Percentiles rank a stretch among this genome's conserved stretches.
phyloP scores from a whole-genome alignment of 2,797 vertebrate genomes.

The Carcharodon carcharias region DNA sequence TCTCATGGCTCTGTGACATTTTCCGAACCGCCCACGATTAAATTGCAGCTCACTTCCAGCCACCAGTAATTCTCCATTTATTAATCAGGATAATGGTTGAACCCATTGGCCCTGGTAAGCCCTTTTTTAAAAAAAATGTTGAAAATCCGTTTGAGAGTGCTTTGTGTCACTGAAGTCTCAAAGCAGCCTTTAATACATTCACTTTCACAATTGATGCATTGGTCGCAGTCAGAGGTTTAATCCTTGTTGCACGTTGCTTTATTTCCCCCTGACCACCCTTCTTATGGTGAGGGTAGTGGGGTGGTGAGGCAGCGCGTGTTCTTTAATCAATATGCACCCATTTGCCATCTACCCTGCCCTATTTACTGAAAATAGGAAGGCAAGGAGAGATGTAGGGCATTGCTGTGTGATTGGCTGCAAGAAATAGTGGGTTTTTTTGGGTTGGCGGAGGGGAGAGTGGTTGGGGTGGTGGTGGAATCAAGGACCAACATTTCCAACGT shows the following conservation, averaged over 20 bases:
- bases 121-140: not conserved
- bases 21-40: not conserved
- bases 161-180: not conserved
- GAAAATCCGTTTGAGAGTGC: not conserved
- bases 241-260: slow-evolving; percentile 37
- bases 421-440: not conserved
- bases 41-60: not conserved
- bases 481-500: not conserved
- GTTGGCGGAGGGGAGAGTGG: not conserved
- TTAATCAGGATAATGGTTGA: slow-evolving; percentile 24
- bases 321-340: not conserved
- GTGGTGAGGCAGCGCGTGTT: not conserved
- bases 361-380: not conserved
- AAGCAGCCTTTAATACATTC: not conserved
- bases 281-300: not conserved
- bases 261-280: slow-evolving; percentile 32
- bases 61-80: not conserved
- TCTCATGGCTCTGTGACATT: not conserved
- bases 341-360: not conserved
- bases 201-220: not conserved
- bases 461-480: not conserved
- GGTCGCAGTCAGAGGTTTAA: slow-evolving; percentile 23
- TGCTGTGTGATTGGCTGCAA: not conserved
- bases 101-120: not conserved
- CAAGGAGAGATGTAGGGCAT: not conserved